phyloP scores from a whole-genome alignment of 2,113 vertebrate species.

The Acrocephalus arundinaceus region DNA sequence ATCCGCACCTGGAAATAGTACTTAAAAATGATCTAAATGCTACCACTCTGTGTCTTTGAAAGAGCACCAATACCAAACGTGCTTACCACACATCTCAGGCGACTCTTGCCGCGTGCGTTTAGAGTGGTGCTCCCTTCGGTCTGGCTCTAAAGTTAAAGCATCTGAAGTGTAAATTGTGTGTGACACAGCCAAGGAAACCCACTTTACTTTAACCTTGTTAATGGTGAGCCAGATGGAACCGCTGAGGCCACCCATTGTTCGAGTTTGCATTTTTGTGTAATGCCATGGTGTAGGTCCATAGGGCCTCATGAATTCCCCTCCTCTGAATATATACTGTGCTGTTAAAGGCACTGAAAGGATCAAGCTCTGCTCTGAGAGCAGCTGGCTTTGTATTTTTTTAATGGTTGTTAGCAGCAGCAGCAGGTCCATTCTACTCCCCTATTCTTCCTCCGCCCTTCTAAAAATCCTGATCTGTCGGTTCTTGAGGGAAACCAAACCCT shows the following conservation, averaged over 20 bases:
- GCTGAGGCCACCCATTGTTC: slow-evolving; percentile 69
- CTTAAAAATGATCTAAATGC: not conserved
- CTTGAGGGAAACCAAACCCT: slow-evolving; percentile 38
- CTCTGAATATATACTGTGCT: slow-evolving; percentile 68
- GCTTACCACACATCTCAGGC: not conserved
- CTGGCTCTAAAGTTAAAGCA: slow-evolving; percentile 49
- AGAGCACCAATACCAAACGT: not conserved
- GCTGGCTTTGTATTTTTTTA: slow-evolving; percentile 71
- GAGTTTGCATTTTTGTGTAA: slow-evolving; percentile 65
- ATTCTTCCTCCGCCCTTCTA: slow-evolving; percentile 31
- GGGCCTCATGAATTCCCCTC: slow-evolving; percentile 67
- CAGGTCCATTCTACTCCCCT: slow-evolving; percentile 57
- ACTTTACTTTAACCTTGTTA: slow-evolving; percentile 71
- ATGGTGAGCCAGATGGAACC: slow-evolving; percentile 57
- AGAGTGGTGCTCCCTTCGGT: not conserved
- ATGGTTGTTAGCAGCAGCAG: slow-evolving; percentile 67
- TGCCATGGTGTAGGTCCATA: slow-evolving; percentile 68
- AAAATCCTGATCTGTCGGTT: slow-evolving; percentile 54
- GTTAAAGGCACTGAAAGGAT: slow-evolving; percentile 70
- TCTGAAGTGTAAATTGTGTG: slow-evolving; percentile 60
- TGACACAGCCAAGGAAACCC: slow-evolving; percentile 56
- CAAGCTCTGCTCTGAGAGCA: slow-evolving; percentile 65
- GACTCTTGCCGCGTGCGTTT: not conserved
- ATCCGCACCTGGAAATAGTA: not conserved
- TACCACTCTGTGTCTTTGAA: not conserved